These are phyloP conservation scores for Epistrophella euchroma DNA, from an alignment of 2,888 invertebrate species.

Conservation along the genomic window DNA sequence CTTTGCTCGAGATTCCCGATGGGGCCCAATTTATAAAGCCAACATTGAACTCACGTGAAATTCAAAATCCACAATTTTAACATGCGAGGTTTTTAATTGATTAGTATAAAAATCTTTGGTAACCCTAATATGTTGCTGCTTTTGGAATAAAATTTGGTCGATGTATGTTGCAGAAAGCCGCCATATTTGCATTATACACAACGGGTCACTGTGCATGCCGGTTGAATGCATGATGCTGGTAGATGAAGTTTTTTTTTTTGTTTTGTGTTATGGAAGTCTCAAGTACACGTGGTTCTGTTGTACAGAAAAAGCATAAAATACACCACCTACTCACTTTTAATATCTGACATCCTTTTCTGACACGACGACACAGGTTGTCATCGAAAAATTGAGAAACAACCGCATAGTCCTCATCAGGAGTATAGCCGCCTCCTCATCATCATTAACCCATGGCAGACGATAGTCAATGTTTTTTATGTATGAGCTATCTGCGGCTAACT, in stretches of 20 bases:
- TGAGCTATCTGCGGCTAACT: conserved; percentile 52
- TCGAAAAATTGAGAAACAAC: conserved; percentile 48
- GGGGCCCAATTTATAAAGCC: no score
- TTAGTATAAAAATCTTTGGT: background rate
- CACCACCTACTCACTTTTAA: conserved; percentile 35
- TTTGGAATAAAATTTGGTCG: conserved; percentile 54
- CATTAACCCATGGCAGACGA: conserved; percentile 25
- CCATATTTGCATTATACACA: conserved; percentile 73
- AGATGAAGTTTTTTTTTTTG: background rate
- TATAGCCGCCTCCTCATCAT: conserved; percentile 16
- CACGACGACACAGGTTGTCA: conserved; percentile 52
- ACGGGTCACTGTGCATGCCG: conserved; percentile 31
- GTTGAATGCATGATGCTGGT: conserved; percentile 40
- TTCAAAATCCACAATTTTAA: no score
- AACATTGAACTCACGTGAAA: no score
- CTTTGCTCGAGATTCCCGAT: no score
- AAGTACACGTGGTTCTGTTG: conserved; percentile 70
- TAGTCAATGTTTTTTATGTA: conserved; percentile 10
- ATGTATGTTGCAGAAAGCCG: conserved; percentile 67
- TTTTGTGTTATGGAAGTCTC: conserved; percentile 39
- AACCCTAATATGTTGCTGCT: background rate
- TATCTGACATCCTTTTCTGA: conserved; percentile 53
- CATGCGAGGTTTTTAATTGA: no score
- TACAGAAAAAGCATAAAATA: conserved; percentile 50
- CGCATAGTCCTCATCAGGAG: conserved; percentile 45